A percentile compares a stretch with the other conserved stretches of the same genome.
phyloP scores from a whole-genome alignment of 2,888 invertebrate species.

The Idaea biselata region DNA sequence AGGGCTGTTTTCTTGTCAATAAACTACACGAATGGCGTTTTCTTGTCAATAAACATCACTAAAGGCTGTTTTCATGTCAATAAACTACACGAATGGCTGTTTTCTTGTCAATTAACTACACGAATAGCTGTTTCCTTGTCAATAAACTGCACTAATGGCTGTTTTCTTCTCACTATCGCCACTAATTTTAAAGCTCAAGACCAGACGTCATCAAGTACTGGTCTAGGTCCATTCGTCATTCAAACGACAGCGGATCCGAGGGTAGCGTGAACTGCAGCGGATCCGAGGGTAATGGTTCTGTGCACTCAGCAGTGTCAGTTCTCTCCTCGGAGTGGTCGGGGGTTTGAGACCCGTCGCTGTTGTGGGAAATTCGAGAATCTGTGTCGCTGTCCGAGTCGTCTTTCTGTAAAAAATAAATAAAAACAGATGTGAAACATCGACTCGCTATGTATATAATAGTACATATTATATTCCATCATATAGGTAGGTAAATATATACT shows the following conservation, averaged over 20 bases:
- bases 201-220: background rate
- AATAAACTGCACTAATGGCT: background rate
- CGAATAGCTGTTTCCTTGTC: too few relatives aligned
- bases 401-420: constrained; percentile 32
- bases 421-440: too few relatives aligned
- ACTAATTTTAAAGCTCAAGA: background rate
- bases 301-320: constrained; percentile 3
- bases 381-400: constrained; percentile 39
- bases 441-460: too few relatives aligned
- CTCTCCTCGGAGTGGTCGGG: constrained; percentile 26
- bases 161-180: background rate
- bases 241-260: background rate
- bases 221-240: background rate
- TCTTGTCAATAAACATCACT: too few relatives aligned
- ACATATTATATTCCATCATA: too few relatives aligned
- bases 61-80: too few relatives aligned
- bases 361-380: constrained; percentile 31
- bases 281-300: background rate
- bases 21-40: too few relatives aligned
- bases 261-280: background rate
- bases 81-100: too few relatives aligned
- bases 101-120: too few relatives aligned
- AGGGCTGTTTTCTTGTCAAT: too few relatives aligned
- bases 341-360: background rate
- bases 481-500: too few relatives aligned